phyloP scores from a whole-genome alignment of 2,888 invertebrate genomes.

The Microctonus aethiopoides region DNA sequence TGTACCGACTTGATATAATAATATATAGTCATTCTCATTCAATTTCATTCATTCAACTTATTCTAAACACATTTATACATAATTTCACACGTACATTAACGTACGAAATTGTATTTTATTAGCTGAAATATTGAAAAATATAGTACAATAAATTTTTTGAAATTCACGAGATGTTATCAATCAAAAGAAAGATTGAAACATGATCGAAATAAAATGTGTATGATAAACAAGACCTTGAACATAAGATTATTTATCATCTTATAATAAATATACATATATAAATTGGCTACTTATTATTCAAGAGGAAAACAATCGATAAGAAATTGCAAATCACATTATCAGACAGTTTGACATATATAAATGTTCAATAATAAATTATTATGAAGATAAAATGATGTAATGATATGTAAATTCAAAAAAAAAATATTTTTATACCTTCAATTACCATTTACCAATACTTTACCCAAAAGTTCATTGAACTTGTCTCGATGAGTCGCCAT shows the following conservation, averaged over 20 bases:
- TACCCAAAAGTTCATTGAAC: constrained; percentile 30
- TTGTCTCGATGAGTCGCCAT: not conserved
- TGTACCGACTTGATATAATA: not conserved
- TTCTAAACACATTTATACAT: not conserved
- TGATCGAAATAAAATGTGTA: too few species aligned
- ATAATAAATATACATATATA: not conserved
- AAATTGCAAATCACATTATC: not conserved
- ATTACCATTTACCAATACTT: constrained; percentile 35
- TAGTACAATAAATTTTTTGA: too few species aligned
- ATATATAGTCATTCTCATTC: not conserved
- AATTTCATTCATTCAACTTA: not conserved
- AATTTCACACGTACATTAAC: not conserved
- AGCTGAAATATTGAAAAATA: not conserved
- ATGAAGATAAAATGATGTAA: not conserved
- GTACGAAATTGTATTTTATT: not conserved
- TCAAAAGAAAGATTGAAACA: too few species aligned
- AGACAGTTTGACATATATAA: not conserved
- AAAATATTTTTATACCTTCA: constrained; percentile 17
- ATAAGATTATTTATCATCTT: not conserved
- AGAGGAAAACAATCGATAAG: not conserved
- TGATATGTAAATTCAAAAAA: constrained; percentile 11
- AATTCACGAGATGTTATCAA: too few species aligned
- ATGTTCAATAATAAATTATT: not conserved
- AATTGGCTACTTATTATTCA: not conserved
- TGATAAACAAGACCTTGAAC: too few species aligned